phyloP scores from a whole-genome alignment of 92 coral and sea anemone species.

The Epizoanthus ramosus region DNA sequence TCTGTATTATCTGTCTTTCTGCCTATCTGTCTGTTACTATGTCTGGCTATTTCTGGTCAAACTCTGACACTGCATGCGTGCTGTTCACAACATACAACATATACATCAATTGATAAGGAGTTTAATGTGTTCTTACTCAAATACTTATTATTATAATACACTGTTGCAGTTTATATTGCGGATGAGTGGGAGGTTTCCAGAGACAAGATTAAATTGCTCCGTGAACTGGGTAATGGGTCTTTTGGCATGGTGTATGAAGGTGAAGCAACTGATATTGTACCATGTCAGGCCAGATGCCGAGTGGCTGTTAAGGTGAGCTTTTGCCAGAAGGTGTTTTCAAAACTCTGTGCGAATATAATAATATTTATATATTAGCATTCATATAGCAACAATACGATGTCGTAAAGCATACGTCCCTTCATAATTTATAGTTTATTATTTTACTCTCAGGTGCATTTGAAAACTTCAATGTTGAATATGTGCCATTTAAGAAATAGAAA shows the following conservation, averaged over 20 bases:
- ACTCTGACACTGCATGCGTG: no score
- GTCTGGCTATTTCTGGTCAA: no score
- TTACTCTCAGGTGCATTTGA: no score
- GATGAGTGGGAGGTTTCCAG: conserved; percentile 99
- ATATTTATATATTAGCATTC: no score
- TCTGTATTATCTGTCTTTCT: neutral
- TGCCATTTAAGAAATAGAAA: no score
- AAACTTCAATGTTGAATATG: no score
- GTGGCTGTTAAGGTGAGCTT: conserved; percentile 92
- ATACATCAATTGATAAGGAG: no score
- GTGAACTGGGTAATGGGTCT: conserved; percentile 96
- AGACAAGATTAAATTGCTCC: conserved; percentile 79
- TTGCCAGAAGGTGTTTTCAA: neutral
- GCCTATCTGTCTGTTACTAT: neutral
- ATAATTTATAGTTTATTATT: no score
- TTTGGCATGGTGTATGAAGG: conserved; percentile 99
- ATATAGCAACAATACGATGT: no score
- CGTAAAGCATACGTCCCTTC: no score
- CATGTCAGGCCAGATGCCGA: conserved; percentile 68
- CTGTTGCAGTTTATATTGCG: conserved; percentile 82
- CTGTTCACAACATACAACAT: no score
- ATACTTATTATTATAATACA: neutral
- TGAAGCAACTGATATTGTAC: conserved; percentile 85
- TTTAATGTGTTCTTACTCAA: no score
- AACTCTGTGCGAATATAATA: neutral